phyloP scores from a whole-genome alignment of 2,888 invertebrate species.

The Aleiodes testaceus region DNA sequence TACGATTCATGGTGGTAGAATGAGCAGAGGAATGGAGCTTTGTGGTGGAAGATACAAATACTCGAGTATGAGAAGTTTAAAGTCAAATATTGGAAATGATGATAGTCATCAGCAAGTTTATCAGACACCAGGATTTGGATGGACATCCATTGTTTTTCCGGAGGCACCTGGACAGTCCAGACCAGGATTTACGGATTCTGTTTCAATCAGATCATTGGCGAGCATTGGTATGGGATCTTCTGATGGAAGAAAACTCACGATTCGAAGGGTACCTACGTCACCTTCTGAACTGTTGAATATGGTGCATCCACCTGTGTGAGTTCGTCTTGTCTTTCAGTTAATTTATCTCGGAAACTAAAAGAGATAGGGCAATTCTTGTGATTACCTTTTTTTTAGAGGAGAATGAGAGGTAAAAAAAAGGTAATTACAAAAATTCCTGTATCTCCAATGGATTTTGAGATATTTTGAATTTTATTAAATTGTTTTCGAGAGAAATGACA shows the following conservation, averaged over 20 bases:
- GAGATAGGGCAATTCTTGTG: too few relatives aligned
- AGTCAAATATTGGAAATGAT: slow-evolving; percentile 55
- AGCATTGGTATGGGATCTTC: slow-evolving; percentile 93
- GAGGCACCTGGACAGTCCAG: slow-evolving; percentile 77
- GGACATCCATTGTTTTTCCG: slow-evolving; percentile 76
- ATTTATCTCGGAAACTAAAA: too few relatives aligned
- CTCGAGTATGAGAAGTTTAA: slow-evolving; percentile 65
- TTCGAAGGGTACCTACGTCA: slow-evolving; percentile 87
- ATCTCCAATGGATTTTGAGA: too few relatives aligned
- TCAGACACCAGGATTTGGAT: slow-evolving; percentile 57
- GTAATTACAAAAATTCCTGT: too few relatives aligned
- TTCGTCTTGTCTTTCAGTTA: slow-evolving; percentile 59
- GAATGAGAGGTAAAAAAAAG: too few relatives aligned
- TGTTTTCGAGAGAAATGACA: too few relatives aligned
- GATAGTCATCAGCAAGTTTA: slow-evolving; percentile 39
- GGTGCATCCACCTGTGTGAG: slow-evolving; percentile 88
- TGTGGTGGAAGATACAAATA: slow-evolving; percentile 58
- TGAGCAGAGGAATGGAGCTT: slow-evolving; percentile 52
- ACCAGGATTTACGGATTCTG: slow-evolving; percentile 75
- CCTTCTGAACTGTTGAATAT: slow-evolving; percentile 90
- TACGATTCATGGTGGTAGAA: slow-evolving; percentile 50
- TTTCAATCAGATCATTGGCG: slow-evolving; percentile 85
- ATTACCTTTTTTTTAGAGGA: too few relatives aligned
- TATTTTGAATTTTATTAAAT: too few relatives aligned
- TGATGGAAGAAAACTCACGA: slow-evolving; percentile 89